phyloP scores from a whole-genome alignment of 2,113 vertebrate genomes.

The Himantopus leucocephalus region DNA sequence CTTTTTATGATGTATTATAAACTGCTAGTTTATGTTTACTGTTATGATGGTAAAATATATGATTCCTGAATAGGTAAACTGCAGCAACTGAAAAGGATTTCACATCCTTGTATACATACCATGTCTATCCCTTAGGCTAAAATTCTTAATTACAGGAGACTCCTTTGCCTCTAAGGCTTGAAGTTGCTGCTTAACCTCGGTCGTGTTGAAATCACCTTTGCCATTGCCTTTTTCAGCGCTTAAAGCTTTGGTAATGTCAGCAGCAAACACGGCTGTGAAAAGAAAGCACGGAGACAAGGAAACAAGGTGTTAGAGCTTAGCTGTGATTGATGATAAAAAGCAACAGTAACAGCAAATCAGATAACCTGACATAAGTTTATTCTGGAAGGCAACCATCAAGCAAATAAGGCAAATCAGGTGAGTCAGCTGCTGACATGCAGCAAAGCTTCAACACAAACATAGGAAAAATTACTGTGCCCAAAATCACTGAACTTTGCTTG shows the following conservation, averaged over 20 bases:
- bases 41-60: background rate
- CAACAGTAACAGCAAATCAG: slow-evolving; percentile 36
- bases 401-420: slow-evolving; percentile 5
- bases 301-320: slow-evolving; percentile 9
- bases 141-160: slow-evolving; percentile 8
- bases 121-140: background rate
- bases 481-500: background rate
- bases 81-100: background rate
- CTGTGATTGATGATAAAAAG: slow-evolving; percentile 39
- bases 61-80: background rate
- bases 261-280: slow-evolving; percentile 18
- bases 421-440: background rate
- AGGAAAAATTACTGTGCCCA: background rate
- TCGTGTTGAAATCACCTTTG: slow-evolving; percentile 27
- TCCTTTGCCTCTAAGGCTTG: background rate
- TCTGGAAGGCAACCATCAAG: background rate
- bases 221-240: background rate
- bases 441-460: background rate
- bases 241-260: slow-evolving; percentile 1
- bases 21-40: background rate
- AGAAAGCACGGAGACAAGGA: slow-evolving; percentile 4
- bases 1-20: background rate
- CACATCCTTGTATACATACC: background rate
- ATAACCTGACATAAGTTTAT: background rate
- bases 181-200: background rate